A percentile compares a stretch with the other conserved stretches of the same genome.
These are phyloP conservation scores for Sebastes umbrosus DNA, from an alignment of 2,797 vertebrate species.

Conservation along the genomic window DNA sequence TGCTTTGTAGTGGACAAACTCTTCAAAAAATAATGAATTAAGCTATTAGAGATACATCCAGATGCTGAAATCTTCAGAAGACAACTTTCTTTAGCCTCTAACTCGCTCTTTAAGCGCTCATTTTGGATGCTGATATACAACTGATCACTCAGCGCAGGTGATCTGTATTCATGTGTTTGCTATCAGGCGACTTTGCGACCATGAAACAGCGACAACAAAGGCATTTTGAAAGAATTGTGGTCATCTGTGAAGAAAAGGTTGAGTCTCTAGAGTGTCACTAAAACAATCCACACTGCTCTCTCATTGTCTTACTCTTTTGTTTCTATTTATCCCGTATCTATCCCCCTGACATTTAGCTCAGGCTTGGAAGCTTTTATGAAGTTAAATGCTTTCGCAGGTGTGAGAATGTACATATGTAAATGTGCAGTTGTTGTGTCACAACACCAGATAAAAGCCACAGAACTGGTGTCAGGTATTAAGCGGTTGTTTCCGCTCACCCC, in stretches of 20 bases:
- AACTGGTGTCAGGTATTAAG: background rate
- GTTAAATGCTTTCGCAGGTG: background rate
- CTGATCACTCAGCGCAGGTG: background rate
- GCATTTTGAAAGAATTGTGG: background rate
- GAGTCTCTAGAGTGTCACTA: background rate
- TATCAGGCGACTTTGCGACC: background rate
- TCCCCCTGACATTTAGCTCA: background rate
- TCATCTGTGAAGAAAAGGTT: background rate
- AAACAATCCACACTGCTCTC: background rate
- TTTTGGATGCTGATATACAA: background rate
- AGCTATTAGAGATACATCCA: too few relatives aligned
- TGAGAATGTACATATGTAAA: too few relatives aligned
- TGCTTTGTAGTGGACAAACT: too few relatives aligned
- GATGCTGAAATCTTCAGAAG: too few relatives aligned
- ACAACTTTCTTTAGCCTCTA: background rate
- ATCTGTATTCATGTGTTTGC: background rate
- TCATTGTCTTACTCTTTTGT: background rate
- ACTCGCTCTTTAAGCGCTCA: background rate
- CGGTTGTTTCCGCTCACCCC: background rate
- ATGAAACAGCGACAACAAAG: background rate
- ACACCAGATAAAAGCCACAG: background rate
- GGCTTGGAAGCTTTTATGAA: background rate
- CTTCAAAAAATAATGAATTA: too few relatives aligned
- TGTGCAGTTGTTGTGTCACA: background rate
- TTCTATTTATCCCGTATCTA: background rate